Percentiles rank a stretch among this genome's conserved stretches.
Evolutionary conservation across 2,113 vertebrate species (phyloP).

Genomic region (Phasianus colchicus): DNA sequence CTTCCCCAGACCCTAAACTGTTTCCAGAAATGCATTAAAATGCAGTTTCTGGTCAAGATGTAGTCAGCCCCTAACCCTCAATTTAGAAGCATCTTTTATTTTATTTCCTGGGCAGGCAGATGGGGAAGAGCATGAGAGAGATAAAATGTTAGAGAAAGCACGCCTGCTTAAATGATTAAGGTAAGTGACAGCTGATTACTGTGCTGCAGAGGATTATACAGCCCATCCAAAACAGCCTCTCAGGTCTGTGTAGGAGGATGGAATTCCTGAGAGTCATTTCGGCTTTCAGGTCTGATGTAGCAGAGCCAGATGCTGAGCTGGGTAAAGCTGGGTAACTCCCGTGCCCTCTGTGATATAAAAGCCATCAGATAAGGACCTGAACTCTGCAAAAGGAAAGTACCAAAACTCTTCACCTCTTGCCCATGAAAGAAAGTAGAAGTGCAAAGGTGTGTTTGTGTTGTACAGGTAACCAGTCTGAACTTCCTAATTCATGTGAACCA

Average conservation of each 20-base stretch:
- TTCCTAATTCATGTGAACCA: background rate
- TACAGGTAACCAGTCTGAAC: background rate
- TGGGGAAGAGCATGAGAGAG: background rate
- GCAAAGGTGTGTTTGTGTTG: accelerated
- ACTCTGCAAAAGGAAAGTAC: no score
- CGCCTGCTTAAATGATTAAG: accelerated
- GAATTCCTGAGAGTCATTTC: background rate
- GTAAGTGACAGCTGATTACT: background rate
- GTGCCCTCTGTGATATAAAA: accelerated
- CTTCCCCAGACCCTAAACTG: background rate
- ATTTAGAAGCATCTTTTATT: background rate
- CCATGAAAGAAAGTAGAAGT: background rate
- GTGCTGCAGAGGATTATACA: background rate
- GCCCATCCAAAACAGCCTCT: accelerated
- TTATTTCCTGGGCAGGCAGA: background rate
- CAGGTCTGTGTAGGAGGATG: no score
- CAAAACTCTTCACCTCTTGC: accelerated
- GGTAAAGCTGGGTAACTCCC: background rate
- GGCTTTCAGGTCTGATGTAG: background rate
- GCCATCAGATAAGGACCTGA: background rate
- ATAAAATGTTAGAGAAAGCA: background rate
- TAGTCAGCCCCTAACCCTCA: no score
- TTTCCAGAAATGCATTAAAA: background rate
- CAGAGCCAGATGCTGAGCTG: background rate
- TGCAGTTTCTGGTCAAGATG: background rate